Evolutionary conservation across 2,113 vertebrate species (phyloP).

Genomic region (Illadopsis cleaveri): DNA sequence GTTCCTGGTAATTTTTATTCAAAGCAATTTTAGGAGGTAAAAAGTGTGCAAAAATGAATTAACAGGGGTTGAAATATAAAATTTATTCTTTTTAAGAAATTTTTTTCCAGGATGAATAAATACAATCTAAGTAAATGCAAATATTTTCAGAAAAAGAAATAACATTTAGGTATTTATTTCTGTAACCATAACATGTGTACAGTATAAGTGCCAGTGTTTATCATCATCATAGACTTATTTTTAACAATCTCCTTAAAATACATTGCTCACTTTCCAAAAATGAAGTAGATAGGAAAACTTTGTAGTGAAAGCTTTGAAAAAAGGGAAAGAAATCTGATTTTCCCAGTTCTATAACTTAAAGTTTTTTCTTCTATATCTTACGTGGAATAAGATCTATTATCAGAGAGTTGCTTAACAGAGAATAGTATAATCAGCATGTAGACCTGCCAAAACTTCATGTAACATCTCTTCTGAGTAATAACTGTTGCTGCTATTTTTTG

Average conservation of each 20-base stretch:
- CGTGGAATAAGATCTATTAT: not conserved
- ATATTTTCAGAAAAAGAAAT: not conserved
- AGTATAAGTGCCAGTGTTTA: not conserved
- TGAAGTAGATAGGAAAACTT: not conserved
- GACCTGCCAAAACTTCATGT: not conserved
- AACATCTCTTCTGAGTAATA: not conserved
- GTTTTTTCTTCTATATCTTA: not conserved
- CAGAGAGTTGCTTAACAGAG: not conserved
- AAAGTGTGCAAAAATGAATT: not conserved
- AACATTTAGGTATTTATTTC: not conserved
- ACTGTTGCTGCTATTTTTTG: not conserved
- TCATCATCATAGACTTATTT: not conserved
- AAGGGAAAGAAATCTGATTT: not conserved
- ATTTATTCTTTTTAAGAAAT: not conserved
- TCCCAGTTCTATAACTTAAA: not conserved
- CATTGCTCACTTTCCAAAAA: not conserved
- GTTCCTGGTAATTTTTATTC: not conserved
- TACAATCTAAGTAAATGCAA: not conserved
- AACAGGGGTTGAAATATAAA: not conserved
- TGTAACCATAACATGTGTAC: not conserved
- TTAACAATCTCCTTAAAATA: not conserved
- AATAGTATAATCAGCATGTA: not conserved
- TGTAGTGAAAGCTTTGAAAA: not conserved
- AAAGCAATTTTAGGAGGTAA: not conserved
- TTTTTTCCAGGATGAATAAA: not conserved